A percentile compares a stretch with the other conserved stretches of the same genome.
These are phyloP conservation scores for Drosophila mimica DNA, from an alignment of 2,888 invertebrate species.

Conservation along the genomic window DNA sequence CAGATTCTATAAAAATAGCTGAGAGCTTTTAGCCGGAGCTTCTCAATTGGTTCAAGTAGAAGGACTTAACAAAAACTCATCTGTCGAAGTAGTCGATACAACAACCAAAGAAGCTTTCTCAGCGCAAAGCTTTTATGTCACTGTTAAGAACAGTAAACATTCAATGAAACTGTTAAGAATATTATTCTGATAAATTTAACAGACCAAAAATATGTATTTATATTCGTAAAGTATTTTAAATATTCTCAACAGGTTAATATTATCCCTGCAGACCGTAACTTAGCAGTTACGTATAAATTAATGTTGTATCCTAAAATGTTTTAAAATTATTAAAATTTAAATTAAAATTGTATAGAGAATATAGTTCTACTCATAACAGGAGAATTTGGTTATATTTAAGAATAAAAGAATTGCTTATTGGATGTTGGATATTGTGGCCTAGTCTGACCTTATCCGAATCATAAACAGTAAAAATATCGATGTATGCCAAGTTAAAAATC, in stretches of 20 bases:
- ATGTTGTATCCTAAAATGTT: not conserved
- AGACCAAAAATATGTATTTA: not conserved
- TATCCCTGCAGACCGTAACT: not conserved
- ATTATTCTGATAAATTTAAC: not conserved
- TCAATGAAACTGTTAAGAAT: not conserved
- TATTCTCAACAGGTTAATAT: not conserved
- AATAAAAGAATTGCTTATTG: not conserved
- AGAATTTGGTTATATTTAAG: not conserved
- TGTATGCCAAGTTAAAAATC: not conserved
- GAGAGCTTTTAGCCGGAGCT: not conserved
- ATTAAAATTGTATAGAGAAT: not conserved
- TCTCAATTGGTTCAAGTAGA: not conserved
- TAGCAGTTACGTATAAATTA: not conserved
- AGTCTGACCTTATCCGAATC: not conserved
- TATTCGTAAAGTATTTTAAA: not conserved
- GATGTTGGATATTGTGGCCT: not conserved
- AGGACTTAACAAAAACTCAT: not conserved
- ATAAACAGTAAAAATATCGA: not conserved
- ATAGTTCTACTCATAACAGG: not conserved
- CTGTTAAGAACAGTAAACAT: not conserved
- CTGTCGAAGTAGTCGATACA: not conserved
- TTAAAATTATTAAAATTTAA: not conserved
- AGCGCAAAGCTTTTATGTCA: not conserved
- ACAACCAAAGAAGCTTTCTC: conserved; percentile 15
- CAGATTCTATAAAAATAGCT: not conserved